Conservation (phyloP, 2,797 vertebrate species). For the Perodicticus potto region DNA sequence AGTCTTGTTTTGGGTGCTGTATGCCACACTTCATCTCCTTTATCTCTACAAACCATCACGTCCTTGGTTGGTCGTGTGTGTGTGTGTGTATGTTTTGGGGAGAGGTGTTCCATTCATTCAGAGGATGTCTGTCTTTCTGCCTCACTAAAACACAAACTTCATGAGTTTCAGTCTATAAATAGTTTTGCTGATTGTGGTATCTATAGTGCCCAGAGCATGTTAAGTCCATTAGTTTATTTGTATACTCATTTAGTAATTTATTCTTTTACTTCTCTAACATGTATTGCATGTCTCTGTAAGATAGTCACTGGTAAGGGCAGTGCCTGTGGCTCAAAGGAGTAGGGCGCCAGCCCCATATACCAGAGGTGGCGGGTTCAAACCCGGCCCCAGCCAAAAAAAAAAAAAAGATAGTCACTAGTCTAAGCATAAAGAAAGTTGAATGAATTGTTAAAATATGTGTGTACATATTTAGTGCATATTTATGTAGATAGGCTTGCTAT, state of each 20-base stretch:
- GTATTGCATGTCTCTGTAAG: background rate
- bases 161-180: background rate
- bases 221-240: conserved; percentile 14
- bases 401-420: background rate
- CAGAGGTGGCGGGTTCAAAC: too few species aligned
- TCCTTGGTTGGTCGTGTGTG: background rate
- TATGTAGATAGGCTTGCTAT: background rate
- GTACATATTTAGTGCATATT: background rate
- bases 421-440: background rate
- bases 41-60: background rate
- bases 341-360: too few species aligned
- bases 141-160: background rate
- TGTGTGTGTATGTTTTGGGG: background rate
- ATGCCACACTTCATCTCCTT: background rate
- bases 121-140: background rate
- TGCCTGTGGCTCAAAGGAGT: too few species aligned
- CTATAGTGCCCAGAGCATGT: background rate
- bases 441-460: background rate
- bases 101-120: background rate
- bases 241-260: conserved; percentile 17
- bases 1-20: background rate
- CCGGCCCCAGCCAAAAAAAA: too few species aligned
- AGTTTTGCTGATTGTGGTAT: background rate
- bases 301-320: background rate
- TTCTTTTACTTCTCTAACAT: background rate